phyloP scores from a whole-genome alignment of 2,888 invertebrate genomes.

The Escarpia spicata region DNA sequence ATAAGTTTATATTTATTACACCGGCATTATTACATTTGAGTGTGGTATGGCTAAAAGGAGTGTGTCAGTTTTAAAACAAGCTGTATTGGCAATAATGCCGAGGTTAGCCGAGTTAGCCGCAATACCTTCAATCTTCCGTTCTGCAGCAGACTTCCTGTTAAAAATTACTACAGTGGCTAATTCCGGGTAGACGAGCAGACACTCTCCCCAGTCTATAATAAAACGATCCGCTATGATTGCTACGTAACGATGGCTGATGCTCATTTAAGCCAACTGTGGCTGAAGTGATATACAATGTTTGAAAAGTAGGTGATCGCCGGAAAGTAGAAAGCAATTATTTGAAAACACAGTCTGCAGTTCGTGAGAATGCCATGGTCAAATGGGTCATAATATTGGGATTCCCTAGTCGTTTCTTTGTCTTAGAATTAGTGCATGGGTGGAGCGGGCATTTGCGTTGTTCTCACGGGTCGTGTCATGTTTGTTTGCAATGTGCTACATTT shows the following conservation, averaged over 20 bases:
- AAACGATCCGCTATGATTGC: not conserved
- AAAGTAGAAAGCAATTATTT: not conserved
- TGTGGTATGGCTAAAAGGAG: not conserved
- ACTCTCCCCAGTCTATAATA: too few species aligned
- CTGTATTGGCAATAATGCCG: too few species aligned
- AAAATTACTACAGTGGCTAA: slow-evolving; percentile 3
- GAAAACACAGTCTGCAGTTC: not conserved
- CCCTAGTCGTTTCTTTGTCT: not conserved
- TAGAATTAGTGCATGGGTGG: too few species aligned
- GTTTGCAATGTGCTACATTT: not conserved
- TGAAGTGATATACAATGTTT: not conserved
- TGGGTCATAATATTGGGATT: not conserved
- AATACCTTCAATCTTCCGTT: too few species aligned
- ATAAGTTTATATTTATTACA: not conserved
- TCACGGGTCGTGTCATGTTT: not conserved
- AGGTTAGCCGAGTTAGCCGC: too few species aligned
- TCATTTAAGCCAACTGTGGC: too few species aligned
- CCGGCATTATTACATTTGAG: not conserved
- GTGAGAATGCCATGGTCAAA: not conserved
- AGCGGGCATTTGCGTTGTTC: not conserved
- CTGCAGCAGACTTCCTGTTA: too few species aligned
- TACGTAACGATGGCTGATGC: too few species aligned
- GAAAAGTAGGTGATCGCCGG: not conserved
- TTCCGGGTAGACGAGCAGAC: too few species aligned
- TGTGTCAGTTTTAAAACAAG: not conserved